Conservation (phyloP, 2,113 vertebrate species). For the Hiodon tergisus region DNA sequence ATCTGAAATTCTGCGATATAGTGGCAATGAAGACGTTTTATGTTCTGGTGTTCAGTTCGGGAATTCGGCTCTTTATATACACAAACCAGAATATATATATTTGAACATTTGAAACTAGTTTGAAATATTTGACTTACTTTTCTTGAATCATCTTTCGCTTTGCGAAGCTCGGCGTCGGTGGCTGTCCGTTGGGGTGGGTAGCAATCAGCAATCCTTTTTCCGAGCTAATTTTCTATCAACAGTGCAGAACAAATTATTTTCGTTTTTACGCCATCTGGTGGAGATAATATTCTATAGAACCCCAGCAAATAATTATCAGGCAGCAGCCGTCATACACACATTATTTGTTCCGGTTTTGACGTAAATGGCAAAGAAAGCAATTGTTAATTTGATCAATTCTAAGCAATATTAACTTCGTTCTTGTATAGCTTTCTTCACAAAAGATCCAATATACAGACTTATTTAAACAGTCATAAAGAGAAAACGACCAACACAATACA, state of each 20-base stretch:
- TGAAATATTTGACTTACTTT: slow-evolving; percentile 24
- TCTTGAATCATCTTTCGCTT: slow-evolving; percentile 38
- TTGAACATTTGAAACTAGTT: neutral
- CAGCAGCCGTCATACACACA: neutral
- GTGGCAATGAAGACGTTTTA: neutral
- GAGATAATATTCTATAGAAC: neutral
- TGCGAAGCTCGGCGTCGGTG: slow-evolving; percentile 37
- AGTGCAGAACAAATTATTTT: neutral
- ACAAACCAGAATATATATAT: no score
- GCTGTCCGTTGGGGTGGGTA: slow-evolving; percentile 24
- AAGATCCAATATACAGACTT: no score
- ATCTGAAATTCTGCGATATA: neutral
- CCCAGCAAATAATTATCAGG: neutral
- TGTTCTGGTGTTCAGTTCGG: no score
- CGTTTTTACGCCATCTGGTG: neutral
- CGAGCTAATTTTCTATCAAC: slow-evolving; percentile 28
- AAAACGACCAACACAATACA: no score
- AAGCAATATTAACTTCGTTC: no score
- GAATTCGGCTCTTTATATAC: no score
- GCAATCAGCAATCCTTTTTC: slow-evolving; percentile 25
- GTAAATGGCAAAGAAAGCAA: neutral
- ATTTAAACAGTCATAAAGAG: no score
- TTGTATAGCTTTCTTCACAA: no score
- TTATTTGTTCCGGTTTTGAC: neutral
- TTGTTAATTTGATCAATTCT: neutral